Base-by-base conservation (phyloP, 2,888 invertebrate species). In the Cosmia pyralina region DNA sequence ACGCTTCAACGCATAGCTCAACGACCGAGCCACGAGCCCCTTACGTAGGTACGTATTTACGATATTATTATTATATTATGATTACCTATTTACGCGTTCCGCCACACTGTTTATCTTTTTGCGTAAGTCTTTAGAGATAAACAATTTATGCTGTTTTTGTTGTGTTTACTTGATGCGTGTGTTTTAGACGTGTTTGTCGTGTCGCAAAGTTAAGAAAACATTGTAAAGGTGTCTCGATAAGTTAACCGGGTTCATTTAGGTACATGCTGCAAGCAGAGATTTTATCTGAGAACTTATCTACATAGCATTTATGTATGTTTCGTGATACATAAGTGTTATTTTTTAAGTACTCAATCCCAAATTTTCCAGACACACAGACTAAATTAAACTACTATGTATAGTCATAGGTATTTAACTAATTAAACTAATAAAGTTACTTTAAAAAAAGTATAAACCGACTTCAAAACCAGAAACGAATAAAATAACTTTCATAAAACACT, bases 81-180 rank as follows among this genome's bases (percentile, higher is more conserved):
- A 72, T 72, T 41, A n/a, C 19, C 11, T 67, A 62, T 63, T 34
- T 17, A 34, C 41, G 22, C 59, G 28, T 64, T 60, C 60, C 69
- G 19, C 34, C 17, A 53, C 52, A 50, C 13, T 17, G 22, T 68
- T 70, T 81, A 81, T 75, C 60, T 22, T 65, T 76, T 77, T 81
- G 63, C 81, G 81, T 64, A 81, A 79, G 53, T 34, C 41, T 19
- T 15, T 10, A 13, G 38, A 15, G 50, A 77, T 59, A 81, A 81
- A 59, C 62, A 70, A 48, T 41, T 7, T 41, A 41, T 44, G 66
- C 64, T 77, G 66, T 79, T 81, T 70, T 48, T 57, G 69, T 65
- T 69, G 50, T 19, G 11, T 55, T 50, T 50, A 53, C 58, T 15
- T 34, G 52, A 48, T 63, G 48, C 62, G 41, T 52, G 59, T 66